Evolutionary conservation across 2,797 vertebrate species (phyloP), one percentile per base, ranked within the genome.

Genomic region (Sebastes vulpes): DNA sequence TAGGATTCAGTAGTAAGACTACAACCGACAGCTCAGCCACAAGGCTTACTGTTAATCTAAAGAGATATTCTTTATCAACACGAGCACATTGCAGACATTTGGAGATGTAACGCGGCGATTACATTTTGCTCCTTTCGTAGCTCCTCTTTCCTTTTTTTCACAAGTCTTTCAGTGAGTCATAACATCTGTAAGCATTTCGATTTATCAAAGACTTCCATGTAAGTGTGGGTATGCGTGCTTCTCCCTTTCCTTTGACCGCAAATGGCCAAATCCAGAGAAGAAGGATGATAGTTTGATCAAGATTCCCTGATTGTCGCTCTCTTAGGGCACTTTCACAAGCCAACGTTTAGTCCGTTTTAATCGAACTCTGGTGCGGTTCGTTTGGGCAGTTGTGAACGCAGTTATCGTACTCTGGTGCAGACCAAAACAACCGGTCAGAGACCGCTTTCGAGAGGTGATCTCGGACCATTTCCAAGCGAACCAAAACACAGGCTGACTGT

Each of bases 41-140:
- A 7, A 77, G 76, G 79, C 76, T 73, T 78, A 65, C 66, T 60
- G 72, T 76, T 89, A 82, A 84, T 84, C 86, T 84, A 60, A 81
- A 69, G 54, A 74, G 66, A 72, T 75, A 71, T 74, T 74, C 68
- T 92, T 91, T 89, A 87, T 87, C 90, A 69, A 61, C 79, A 72
- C 42, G 0, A 75, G 61, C 87, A 86, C 87, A 80, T 79, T 89
- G 82, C 84, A 83, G 75, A 79, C 31, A 29, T 78, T 83, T 65
- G 16, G 50, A 83, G 73, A 89, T 78, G 46, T 8, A 57, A 20
- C 26, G 0, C 2, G 0, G 7, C 0, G 56, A 88, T 90, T 83
- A 77, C 46, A 78, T 68, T 70, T 77, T 48, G 6, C 50, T 72
- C 11, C 46, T 73, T 70, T 32, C 3, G 1, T 54, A 8, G 63